Evolutionary conservation across 2,797 vertebrate genomes (phyloP).

Genomic region (Gephyroberyx darwinii): DNA sequence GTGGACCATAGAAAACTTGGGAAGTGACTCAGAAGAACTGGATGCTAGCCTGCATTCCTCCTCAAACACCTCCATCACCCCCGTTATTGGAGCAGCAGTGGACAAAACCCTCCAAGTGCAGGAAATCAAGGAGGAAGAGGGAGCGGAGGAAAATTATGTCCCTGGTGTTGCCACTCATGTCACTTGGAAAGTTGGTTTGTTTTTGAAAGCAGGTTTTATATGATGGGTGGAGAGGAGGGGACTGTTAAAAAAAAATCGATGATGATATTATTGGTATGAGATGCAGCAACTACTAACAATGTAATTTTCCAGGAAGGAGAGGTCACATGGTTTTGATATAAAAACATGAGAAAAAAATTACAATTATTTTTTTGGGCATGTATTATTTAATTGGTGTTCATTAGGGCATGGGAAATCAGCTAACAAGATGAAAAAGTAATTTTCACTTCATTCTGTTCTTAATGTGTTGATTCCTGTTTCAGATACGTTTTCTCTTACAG

Average conservation of each 20-base stretch:
- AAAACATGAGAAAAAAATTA: background rate
- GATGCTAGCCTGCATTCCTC: constrained; percentile 17
- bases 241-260: no score
- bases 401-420: constrained; percentile 6
- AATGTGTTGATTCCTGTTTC: background rate
- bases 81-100: constrained; percentile 16
- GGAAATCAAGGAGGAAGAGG: background rate
- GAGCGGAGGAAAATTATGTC: background rate
- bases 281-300: background rate
- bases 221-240: no score
- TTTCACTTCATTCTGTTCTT: constrained; percentile 23
- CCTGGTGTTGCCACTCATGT: no score
- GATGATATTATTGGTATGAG: no score
- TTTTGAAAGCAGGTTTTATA: no score
- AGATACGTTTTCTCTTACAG: constrained; percentile 3
- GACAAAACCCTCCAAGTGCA: constrained; percentile 3
- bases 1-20: constrained; percentile 42
- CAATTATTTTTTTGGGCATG: background rate
- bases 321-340: background rate
- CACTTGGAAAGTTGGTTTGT: no score
- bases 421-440: constrained; percentile 1
- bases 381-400: constrained; percentile 10
- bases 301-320: no score
- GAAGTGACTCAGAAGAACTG: constrained; percentile 53
- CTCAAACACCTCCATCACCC: constrained; percentile 7